Base-by-base conservation (phyloP, 2,113 vertebrate species). In the Ictalurus punctatus region DNA sequence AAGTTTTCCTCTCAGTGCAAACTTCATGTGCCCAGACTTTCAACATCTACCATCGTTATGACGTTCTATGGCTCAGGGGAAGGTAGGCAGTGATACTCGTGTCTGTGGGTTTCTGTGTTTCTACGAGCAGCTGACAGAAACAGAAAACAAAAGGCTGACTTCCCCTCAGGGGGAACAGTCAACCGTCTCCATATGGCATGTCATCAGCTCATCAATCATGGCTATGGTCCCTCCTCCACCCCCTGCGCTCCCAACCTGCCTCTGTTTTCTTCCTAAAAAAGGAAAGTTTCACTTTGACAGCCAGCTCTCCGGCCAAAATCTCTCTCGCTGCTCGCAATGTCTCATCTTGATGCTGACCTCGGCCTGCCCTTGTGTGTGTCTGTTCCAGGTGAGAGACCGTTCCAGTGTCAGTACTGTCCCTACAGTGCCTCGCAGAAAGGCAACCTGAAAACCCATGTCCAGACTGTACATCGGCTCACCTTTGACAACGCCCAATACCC, bases 371-470 rank as follows among this genome's bases (percentile, higher is more conserved):
- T 92, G 89, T 90, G 73, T 92, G 84, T 92, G 84, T 91, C 73
- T 83, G 89, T 91, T 92, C 87, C 94, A 96, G 95, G 92, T 91
- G 89, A 97, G 95, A 96, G 97, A 96, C 95, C 97, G 90, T 93
- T 94, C 96, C 91, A 91, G 96, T 83, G 92, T 94, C 89, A 96
- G 95, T 93, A 96, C 96, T 83, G 92, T 94, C 89, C 97, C 95
- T 93, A 96, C 95, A 94, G 97, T 96, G 95, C 97, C 97, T 94
- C 95, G 96, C 92, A 96, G 95, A 93, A 97, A 97, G 96, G 97
- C 96, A 95, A 96, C 96, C 94, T 97, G 96, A 95, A 96, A 91
- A 92, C 90, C 0, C 78, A 37, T 81, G 89, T 91, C 78, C 95
- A 89, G 79, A 91, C 44, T 86, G 94, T 89, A 25, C 90, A 93